Evolutionary conservation across 2,797 vertebrate genomes (phyloP).

Genomic region (Hafferia zeledoni): DNA sequence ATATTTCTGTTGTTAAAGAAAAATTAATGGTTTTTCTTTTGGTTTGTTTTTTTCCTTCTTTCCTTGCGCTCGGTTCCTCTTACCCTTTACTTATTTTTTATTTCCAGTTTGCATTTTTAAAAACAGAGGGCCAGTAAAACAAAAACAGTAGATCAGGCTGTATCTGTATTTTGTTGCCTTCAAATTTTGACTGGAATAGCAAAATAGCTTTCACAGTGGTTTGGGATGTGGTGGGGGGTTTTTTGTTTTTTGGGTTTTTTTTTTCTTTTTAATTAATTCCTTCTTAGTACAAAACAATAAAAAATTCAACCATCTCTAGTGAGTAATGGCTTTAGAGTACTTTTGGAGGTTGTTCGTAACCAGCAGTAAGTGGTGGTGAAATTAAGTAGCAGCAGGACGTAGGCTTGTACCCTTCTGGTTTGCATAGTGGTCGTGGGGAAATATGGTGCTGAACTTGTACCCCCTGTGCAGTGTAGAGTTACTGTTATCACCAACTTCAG

Average conservation of each 20-base stretch:
- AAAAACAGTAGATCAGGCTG: not conserved
- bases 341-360: not conserved
- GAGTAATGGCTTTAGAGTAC: not conserved
- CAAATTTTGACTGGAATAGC: not conserved
- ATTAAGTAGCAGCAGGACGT: accelerated
- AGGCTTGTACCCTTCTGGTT: not conserved
- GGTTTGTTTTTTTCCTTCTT: not conserved
- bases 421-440: not conserved
- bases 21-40: not conserved
- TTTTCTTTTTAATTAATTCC: not conserved
- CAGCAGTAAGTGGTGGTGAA: not conserved
- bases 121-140: not conserved
- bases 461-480: not conserved
- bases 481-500: accelerated
- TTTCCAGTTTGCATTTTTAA: not conserved
- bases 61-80: not conserved
- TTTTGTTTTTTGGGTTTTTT: not conserved
- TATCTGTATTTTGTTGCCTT: not conserved
- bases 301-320: not conserved
- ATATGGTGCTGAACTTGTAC: not conserved
- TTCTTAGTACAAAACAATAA: not conserved
- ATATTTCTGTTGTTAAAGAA: not conserved
- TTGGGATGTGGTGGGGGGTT: not conserved
- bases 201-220: not conserved
- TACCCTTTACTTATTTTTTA: not conserved